Evolutionary conservation across 2,888 invertebrate genomes (phyloP), one percentile per base, ranked within the genome.

Genomic region (Eilema depressum): DNA sequence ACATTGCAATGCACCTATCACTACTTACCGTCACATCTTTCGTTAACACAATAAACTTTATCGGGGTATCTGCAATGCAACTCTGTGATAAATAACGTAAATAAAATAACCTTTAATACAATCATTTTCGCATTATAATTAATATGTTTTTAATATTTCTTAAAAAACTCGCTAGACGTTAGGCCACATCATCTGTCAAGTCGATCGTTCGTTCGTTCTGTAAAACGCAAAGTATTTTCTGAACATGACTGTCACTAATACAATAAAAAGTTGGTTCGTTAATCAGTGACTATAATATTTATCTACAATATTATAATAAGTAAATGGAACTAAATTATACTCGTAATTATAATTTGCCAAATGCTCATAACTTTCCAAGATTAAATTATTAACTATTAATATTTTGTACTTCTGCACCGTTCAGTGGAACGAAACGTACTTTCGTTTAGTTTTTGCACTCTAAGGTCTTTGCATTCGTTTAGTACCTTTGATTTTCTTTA

Each of bases 21-120:
- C 62, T 71, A 88, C 91, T 92, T 94, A 98, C 98, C 96, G 91
- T 96, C 96, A 91, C 98, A 98, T 88, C 96, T 91, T 89, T 95
- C 91, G 93, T 98, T 96, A 82, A 95, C 97, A 96, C 98, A 98
- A 86, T 96, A 92, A 85, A 97, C 96, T 91, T 96, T 96, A 88
- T 97, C 96, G 69, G 97, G 97, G 85, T 96, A 92, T 91, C 93
- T 91, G 86, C 95, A 91, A 71, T 92, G 85, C 79, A 88, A 88
- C 71, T 88, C 78, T 77, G 90, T 86, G 75, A 93, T 84, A 82
- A 90, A 88, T 86, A 91, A 88, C 82, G 89, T 87, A 88, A 93
- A 90, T 90, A 94, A 85, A 88, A 93, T 85, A 88, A 90, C 82
- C 88, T 90, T 90, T 78, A 89, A 86, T 80, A 91, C 85, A 89